Base-by-base conservation (phyloP, 2,888 invertebrate genomes). In the Ephialtes manifestator region DNA sequence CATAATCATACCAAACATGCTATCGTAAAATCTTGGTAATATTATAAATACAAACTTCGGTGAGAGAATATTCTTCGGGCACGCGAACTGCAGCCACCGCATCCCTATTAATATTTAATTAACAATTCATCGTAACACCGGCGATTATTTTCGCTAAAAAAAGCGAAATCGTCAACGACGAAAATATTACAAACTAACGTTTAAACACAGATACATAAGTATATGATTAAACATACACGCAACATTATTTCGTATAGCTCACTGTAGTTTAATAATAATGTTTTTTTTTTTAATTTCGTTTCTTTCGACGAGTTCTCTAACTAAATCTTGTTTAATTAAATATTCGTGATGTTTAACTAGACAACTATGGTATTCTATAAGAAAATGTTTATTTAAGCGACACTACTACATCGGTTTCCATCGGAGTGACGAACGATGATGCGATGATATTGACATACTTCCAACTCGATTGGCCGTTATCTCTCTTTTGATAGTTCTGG, bases 31-130 rank as follows among this genome's bases (percentile, higher is more conserved):
- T n/a, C 4, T 70, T 58, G n/a, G 10, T 78, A 67, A 77, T 58
- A 82, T 48, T 67, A 63, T 58, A 84, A 77, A 84, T 84, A 84
- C 81, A 81, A 84, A 82, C 81, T 78, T 82, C 55, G 79, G 15
- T 51, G 81, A 75, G n/a, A 74, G 60, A 53, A 77, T 85, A 75
- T 85, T 79, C 75, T 55, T 70, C 81, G 74, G 67, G 39, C 65
- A 39, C 80, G 67, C 55, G 60, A 18, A 15, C 67, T 18, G 55
- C 63, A 78, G 39, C 28, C 81, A 70, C 81, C 68, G 65, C 65
- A 70, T 84, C 43, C 81, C 74, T 81, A 83, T 81, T 65, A 35
- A 78, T 53, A 75, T 75, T 81, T 43, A 39, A 74, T 81, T 18
- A 76, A 68, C 20, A 67, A 76, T 39, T 55, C 28, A 48, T 72